Conservation (phyloP, 2,888 invertebrate species). For the Lycia hirtaria region DNA sequence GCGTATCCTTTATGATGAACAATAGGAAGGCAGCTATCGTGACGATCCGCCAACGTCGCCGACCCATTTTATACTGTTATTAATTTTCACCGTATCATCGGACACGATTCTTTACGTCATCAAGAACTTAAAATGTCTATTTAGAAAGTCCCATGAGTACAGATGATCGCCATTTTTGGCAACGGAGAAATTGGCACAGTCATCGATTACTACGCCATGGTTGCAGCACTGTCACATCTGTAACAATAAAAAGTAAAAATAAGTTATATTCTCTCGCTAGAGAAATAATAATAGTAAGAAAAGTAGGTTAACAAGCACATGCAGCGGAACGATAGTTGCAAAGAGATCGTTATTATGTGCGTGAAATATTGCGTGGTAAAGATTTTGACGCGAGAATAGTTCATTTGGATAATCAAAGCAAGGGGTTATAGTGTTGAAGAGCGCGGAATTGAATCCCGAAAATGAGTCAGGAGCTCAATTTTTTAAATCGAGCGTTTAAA, state of each 20-base stretch:
- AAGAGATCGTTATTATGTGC: constrained; percentile 30
- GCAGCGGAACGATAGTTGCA: constrained; percentile 40
- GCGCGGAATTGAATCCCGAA: no score
- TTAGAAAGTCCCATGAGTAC: constrained; percentile 51
- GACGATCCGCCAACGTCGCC: constrained; percentile 78
- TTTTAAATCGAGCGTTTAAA: no score
- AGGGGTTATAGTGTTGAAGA: no score
- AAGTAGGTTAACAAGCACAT: constrained; percentile 46
- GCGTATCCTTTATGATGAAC: constrained; percentile 71
- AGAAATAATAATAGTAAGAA: constrained; percentile 33
- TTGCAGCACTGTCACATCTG: constrained; percentile 68
- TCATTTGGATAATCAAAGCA: no score
- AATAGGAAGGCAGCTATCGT: constrained; percentile 76
- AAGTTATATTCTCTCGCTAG: constrained; percentile 5
- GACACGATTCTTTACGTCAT: constrained; percentile 51
- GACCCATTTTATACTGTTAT: constrained; percentile 66
- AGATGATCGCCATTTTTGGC: constrained; percentile 60
- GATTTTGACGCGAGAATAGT: constrained; percentile 23
- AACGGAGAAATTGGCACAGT: constrained; percentile 53
- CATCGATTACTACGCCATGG: constrained; percentile 60
- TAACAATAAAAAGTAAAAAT: constrained; percentile 53
- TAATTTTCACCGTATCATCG: constrained; percentile 76
- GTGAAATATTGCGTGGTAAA: constrained; percentile 2
- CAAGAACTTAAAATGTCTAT: constrained; percentile 53
- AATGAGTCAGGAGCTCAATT: no score